A percentile compares a stretch with the other conserved stretches of the same genome.
Evolutionary conservation across 2,888 invertebrate genomes (phyloP).

Genomic region (Podotricha telesiphe): DNA sequence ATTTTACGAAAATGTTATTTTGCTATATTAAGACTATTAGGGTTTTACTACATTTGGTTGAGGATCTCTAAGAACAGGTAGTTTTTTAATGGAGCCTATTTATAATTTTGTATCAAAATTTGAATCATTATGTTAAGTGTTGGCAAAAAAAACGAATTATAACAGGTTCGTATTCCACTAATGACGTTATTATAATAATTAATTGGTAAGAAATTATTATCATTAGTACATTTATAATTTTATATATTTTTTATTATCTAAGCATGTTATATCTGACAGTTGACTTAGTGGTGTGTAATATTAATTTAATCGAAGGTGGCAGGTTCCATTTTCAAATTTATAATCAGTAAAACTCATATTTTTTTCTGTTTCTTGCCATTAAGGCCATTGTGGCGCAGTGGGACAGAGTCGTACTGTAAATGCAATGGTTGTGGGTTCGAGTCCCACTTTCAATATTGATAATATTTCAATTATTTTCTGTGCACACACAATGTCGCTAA

Average conservation of each 20-base stretch:
- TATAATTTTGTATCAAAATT: slow-evolving; percentile 7
- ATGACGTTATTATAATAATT: slow-evolving; percentile 11
- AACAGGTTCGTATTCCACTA: slow-evolving; percentile 1
- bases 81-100: slow-evolving; percentile 1
- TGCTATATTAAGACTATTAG: too few relatives aligned
- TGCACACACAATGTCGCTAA: too few relatives aligned
- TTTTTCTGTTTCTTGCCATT: too few relatives aligned
- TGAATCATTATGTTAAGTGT: not conserved
- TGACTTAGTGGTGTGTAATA: too few relatives aligned
- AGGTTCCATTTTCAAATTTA: not conserved
- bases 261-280: not conserved
- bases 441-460: too few relatives aligned
- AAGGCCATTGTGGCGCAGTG: too few relatives aligned
- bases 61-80: slow-evolving; percentile 11
- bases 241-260: not conserved
- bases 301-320: not conserved
- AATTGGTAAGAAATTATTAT: slow-evolving; percentile 7
- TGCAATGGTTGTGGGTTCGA: too few relatives aligned
- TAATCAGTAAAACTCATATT: too few relatives aligned
- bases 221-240: not conserved
- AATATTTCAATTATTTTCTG: too few relatives aligned
- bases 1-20: too few relatives aligned
- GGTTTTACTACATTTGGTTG: not conserved
- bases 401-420: too few relatives aligned
- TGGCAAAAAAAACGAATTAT: slow-evolving; percentile 18